Evolutionary conservation across 92 coral and sea anemone species (phyloP).

Genomic region (Scolanthus callimorphus): DNA sequence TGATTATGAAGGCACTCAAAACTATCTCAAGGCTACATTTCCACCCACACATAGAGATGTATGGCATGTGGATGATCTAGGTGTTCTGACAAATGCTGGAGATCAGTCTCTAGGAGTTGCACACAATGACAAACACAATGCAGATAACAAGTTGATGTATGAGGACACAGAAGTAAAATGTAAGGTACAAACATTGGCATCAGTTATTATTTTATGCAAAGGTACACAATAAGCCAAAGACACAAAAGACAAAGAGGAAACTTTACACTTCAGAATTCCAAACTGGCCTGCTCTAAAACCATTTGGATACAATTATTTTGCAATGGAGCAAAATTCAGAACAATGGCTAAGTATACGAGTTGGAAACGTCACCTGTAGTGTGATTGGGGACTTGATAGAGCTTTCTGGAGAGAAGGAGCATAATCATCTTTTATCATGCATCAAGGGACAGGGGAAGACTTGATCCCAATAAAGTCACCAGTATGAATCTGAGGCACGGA

Average conservation of each 20-base stretch:
- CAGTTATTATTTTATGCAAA: no score
- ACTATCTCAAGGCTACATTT: slow-evolving; percentile 22
- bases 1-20: slow-evolving; percentile 28
- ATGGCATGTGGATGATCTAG: slow-evolving; percentile 52
- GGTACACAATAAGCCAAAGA: no score
- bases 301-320: slow-evolving; percentile 35
- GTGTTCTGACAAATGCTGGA: slow-evolving; percentile 11
- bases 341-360: slow-evolving; percentile 35
- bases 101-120: slow-evolving; percentile 10
- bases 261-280: slow-evolving; percentile 16
- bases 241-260: no score
- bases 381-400: slow-evolving; percentile 35
- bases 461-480: slow-evolving; percentile 28
- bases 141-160: slow-evolving; percentile 25
- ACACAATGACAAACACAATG: slow-evolving; percentile 6
- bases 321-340: slow-evolving; percentile 25
- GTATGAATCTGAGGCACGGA: slow-evolving; percentile 8
- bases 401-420: slow-evolving; percentile 41
- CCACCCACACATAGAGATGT: slow-evolving; percentile 21
- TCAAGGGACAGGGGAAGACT: slow-evolving; percentile 12
- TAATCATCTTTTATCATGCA: background rate
- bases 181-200: slow-evolving; percentile 1
- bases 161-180: slow-evolving; percentile 16
- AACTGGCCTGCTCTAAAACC: slow-evolving; percentile 19
- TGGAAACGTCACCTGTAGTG: slow-evolving; percentile 48